A percentile compares a stretch with the other conserved stretches of the same genome.
Evolutionary conservation across 2,797 vertebrate genomes (phyloP).

Genomic region (Muscicapa comitata): DNA sequence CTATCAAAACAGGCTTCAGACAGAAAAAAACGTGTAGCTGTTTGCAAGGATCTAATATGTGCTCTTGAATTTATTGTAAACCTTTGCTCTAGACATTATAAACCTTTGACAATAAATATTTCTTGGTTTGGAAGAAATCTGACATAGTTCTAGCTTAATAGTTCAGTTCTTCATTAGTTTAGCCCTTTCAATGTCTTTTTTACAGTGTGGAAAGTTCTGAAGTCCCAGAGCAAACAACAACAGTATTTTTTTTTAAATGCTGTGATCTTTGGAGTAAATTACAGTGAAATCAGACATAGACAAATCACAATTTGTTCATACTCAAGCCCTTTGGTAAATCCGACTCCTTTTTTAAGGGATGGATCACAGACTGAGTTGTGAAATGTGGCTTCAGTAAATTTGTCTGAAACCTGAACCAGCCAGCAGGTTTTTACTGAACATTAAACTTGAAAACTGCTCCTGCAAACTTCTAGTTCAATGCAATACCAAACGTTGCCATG

Average conservation of each 20-base stretch:
- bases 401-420: neutral
- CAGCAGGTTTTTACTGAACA: neutral
- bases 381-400: neutral
- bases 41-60: neutral
- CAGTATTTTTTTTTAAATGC: neutral
- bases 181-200: neutral
- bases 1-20: neutral
- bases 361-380: neutral
- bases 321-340: neutral
- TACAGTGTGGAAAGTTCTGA: neutral
- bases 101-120: neutral
- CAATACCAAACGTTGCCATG: neutral
- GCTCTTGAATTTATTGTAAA: neutral
- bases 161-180: neutral
- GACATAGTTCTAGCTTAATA: neutral
- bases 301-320: neutral
- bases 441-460: neutral
- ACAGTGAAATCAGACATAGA: neutral
- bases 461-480: neutral
- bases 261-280: neutral
- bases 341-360: neutral
- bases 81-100: neutral
- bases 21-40: neutral
- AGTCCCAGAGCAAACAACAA: neutral
- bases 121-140: neutral